phyloP scores from a whole-genome alignment of 2,888 invertebrate species.

The Mythimna loreyi region DNA sequence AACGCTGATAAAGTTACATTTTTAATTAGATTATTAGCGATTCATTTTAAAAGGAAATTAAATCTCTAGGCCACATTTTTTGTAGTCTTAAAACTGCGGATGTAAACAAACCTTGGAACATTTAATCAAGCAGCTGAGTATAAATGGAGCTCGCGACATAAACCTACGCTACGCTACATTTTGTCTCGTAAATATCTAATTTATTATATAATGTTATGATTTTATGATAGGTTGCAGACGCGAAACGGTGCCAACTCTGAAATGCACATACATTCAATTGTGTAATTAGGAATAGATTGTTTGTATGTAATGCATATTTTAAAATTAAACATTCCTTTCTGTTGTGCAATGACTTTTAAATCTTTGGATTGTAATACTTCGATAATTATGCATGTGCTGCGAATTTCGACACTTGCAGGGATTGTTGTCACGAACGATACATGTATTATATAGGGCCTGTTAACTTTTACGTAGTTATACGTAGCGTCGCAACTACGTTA shows the following conservation, averaged over 20 bases:
- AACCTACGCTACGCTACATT: constrained; percentile 13
- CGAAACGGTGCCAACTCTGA: constrained; percentile 68
- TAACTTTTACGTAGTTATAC: constrained; percentile 22
- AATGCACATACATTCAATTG: constrained; percentile 61
- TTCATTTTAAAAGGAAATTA: constrained; percentile 8
- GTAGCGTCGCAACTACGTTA: constrained; percentile 2
- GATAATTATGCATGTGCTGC: constrained; percentile 25
- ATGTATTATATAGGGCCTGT: constrained; percentile 22
- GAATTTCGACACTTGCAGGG: constrained; percentile 35
- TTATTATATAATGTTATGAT: constrained; percentile 44
- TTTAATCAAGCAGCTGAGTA: constrained; percentile 24
- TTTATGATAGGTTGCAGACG: constrained; percentile 60
- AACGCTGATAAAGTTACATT: constrained; percentile 56
- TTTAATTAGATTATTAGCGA: constrained; percentile 52
- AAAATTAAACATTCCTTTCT: constrained; percentile 61
- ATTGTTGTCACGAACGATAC: constrained; percentile 36
- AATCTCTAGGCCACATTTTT: constrained; percentile 21
- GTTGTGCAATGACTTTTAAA: constrained; percentile 47
- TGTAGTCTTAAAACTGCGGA: constrained; percentile 19
- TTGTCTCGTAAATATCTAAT: constrained; percentile 23
- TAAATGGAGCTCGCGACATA: constrained; percentile 19
- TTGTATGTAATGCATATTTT: constrained; percentile 57
- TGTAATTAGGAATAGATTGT: constrained; percentile 61
- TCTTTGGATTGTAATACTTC: constrained; percentile 24
- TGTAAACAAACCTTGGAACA: constrained; percentile 51